Conservation (phyloP, 2,797 vertebrate species). For the Poecilia velifera region DNA sequence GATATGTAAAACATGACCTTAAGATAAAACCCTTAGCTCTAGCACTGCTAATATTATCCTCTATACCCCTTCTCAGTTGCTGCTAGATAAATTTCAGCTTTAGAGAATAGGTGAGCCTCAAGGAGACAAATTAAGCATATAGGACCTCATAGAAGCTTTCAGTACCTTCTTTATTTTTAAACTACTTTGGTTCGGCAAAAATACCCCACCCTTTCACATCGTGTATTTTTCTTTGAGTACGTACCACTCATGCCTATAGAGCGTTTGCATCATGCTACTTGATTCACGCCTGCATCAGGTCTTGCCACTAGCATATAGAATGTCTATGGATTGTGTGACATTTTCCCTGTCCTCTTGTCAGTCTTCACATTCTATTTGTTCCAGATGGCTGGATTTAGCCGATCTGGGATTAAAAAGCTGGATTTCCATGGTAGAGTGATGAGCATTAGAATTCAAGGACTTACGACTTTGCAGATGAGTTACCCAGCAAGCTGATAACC, state of each 20-base stretch:
- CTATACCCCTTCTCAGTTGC: conserved; percentile 23
- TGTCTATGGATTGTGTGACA: conserved; percentile 64
- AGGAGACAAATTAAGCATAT: conserved; percentile 46
- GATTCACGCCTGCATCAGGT: conserved; percentile 41
- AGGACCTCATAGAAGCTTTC: conserved; percentile 46
- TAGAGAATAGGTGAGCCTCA: conserved; percentile 67
- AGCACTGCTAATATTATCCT: conserved; percentile 71
- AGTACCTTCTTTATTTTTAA: conserved; percentile 26
- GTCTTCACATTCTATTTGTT: conserved; percentile 70
- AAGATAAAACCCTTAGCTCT: conserved; percentile 69
- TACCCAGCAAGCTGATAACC: conserved; percentile 64
- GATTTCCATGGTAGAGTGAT: conserved; percentile 63
- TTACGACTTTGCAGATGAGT: conserved; percentile 58
- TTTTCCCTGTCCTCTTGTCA: conserved; percentile 63
- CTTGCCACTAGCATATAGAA: conserved; percentile 52
- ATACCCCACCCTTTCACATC: conserved; percentile 37
- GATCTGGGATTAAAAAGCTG: conserved; percentile 72
- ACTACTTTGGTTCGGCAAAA: conserved; percentile 19
- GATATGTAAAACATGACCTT: conserved; percentile 83
- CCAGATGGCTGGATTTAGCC: conserved; percentile 62
- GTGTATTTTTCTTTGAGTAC: conserved; percentile 42
- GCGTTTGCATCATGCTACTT: conserved; percentile 29
- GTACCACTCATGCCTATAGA: conserved; percentile 45
- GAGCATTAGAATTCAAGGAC: conserved; percentile 68
- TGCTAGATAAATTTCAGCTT: conserved; percentile 70